Conservation (phyloP, 1,140 invertebrate genomes). For the Drosophila ironensis region DNA sequence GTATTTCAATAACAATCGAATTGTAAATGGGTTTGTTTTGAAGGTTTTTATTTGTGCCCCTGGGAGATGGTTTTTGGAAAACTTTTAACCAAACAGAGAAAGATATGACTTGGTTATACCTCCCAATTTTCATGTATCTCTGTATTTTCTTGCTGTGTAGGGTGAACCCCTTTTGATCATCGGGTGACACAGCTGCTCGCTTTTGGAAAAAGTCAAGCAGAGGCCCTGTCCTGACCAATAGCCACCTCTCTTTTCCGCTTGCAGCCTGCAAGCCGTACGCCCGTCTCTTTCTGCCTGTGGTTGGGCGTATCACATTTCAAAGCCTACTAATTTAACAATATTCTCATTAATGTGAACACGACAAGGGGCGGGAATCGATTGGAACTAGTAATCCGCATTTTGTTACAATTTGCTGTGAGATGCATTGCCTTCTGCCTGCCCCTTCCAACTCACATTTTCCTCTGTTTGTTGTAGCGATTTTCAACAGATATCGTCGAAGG, state of each 20-base stretch:
- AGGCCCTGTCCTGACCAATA: conserved; percentile 20
- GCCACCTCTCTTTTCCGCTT: not conserved
- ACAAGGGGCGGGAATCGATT: conserved; percentile 26
- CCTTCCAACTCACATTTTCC: conserved; percentile 4
- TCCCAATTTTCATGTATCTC: no score
- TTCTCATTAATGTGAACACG: conserved; percentile 81
- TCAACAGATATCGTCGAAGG: conserved; percentile 62
- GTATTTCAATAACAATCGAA: no score
- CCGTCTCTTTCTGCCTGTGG: conserved; percentile 55
- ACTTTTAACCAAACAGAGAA: no score
- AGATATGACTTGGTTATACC: no score
- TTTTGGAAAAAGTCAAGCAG: conserved; percentile 62
- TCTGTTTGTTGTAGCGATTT: conserved; percentile 70
- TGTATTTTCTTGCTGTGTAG: not conserved
- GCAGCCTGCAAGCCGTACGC: not conserved
- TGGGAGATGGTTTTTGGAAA: no score
- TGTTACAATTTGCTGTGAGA: conserved; percentile 61
- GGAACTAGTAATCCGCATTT: conserved; percentile 72
- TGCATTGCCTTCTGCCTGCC: conserved; percentile 1
- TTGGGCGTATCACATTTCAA: conserved; percentile 81
- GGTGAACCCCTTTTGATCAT: conserved; percentile 20
- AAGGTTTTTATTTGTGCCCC: no score
- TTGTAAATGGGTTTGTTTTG: no score
- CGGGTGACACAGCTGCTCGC: conserved; percentile 60
- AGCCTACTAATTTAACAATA: conserved; percentile 82